phyloP scores from a whole-genome alignment of 2,888 invertebrate genomes.

The Drosophila mimetica region DNA sequence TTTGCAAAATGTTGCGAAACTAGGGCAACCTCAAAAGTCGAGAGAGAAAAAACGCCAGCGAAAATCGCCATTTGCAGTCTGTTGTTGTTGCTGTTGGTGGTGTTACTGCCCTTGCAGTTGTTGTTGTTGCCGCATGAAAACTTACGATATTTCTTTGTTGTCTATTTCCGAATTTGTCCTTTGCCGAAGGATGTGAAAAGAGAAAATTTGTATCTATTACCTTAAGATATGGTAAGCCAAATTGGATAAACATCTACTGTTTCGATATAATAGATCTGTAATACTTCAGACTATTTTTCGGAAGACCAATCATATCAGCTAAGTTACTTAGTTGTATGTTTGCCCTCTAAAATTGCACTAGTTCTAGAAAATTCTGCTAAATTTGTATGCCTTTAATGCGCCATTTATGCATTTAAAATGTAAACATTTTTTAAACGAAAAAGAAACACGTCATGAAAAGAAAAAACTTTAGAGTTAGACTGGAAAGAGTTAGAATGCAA shows the following conservation, averaged over 20 bases:
- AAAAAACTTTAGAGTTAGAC: too few species aligned
- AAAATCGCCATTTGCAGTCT: constrained; percentile 69
- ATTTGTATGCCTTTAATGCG: too few species aligned
- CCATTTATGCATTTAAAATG: not conserved
- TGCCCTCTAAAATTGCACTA: not conserved
- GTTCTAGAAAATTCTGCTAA: constrained; percentile 11
- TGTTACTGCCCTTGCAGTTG: constrained; percentile 46
- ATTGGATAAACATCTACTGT: not conserved
- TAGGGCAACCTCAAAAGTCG: constrained; percentile 50
- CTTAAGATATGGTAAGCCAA: not conserved
- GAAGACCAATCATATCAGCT: not conserved
- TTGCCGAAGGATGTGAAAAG: not conserved
- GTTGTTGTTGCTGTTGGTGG: constrained; percentile 40
- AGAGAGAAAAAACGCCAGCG: constrained; percentile 20
- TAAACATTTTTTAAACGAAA: not conserved
- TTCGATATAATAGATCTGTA: not conserved
- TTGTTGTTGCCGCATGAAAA: constrained; percentile 25
- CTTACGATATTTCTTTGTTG: constrained; percentile 28
- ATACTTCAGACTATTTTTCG: not conserved
- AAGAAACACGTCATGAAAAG: not conserved
- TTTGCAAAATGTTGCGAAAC: constrained; percentile 48
- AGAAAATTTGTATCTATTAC: not conserved
- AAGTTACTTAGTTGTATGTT: too few species aligned
- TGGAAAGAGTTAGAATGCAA: not conserved
- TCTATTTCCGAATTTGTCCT: constrained; percentile 24